phyloP scores from a whole-genome alignment of 2,113 vertebrate genomes.

The Panthera tigris region DNA sequence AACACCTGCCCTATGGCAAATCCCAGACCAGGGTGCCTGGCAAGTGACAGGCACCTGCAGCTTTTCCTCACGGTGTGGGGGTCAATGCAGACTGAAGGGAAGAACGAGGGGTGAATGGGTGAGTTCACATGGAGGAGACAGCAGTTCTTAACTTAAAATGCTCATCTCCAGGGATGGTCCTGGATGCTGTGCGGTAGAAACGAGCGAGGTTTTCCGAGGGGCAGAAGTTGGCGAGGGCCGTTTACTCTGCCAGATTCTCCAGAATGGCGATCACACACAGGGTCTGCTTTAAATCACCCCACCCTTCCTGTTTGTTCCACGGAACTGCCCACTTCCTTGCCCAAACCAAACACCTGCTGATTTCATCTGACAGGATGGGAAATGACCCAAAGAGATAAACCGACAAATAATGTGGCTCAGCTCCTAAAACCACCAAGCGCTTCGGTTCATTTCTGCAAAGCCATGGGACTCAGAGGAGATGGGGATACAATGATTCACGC shows the following conservation, averaged over 20 bases:
- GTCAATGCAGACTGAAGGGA: fast-evolving
- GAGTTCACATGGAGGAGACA: neutral
- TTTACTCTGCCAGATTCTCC: neutral
- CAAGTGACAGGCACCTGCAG: neutral
- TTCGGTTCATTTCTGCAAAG: neutral
- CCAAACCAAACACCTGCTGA: neutral
- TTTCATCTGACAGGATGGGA: neutral
- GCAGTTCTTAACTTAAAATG: neutral
- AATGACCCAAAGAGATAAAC: neutral
- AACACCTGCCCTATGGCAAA: fast-evolving
- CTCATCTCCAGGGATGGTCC: neutral
- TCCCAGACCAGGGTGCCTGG: neutral
- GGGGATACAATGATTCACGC: neutral
- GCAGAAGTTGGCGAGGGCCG: neutral
- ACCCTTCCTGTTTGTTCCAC: neutral
- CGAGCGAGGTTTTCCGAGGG: neutral
- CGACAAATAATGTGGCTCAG: neutral
- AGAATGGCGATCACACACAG: neutral
- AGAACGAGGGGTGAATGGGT: too few species aligned
- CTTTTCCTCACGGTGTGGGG: neutral
- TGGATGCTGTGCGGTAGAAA: neutral
- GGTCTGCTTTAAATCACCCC: neutral
- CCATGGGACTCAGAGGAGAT: neutral
- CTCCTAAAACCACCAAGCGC: neutral
- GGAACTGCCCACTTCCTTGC: neutral